Evolutionary conservation across 2,888 invertebrate genomes (phyloP).

Genomic region (Cantharis nigra): DNA sequence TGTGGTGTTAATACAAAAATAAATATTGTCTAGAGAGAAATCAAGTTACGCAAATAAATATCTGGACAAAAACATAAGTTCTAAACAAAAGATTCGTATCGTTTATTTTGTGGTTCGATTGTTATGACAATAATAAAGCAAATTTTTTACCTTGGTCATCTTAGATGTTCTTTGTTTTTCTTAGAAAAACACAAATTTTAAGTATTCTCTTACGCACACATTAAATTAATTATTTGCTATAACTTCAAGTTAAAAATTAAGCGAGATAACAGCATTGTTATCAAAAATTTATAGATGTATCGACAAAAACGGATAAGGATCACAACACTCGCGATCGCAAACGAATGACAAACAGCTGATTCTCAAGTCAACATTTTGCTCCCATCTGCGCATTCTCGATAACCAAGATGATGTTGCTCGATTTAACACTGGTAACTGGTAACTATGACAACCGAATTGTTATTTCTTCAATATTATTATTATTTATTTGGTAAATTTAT

Average conservation of each 20-base stretch:
- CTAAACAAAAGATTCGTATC: background rate
- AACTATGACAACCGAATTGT: constrained; percentile 8
- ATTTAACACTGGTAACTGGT: background rate
- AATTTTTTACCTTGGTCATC: constrained; percentile 5
- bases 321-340: constrained; percentile 8
- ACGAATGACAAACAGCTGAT: constrained; percentile 12
- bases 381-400: background rate
- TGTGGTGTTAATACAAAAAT: background rate
- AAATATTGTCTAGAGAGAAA: background rate
- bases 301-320: constrained; percentile 11
- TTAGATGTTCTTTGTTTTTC: background rate
- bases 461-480: background rate
- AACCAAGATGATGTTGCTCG: background rate
- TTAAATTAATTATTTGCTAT: constrained; percentile 10
- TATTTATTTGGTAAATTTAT: background rate
- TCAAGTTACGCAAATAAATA: background rate
- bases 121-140: background rate
- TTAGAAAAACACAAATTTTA: background rate
- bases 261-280: constrained; percentile 24
- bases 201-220: constrained; percentile 3
- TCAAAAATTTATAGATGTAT: constrained; percentile 13
- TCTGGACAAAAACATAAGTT: background rate
- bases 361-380: background rate
- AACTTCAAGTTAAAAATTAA: constrained; percentile 3
- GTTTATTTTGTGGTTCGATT: background rate